Evolutionary conservation across 30 jellyfish, hydroid and myxozoan species (phyloP), one percentile per base, ranked within the genome.

Genomic region (Aurelia aurita complex sp. Pacific): DNA sequence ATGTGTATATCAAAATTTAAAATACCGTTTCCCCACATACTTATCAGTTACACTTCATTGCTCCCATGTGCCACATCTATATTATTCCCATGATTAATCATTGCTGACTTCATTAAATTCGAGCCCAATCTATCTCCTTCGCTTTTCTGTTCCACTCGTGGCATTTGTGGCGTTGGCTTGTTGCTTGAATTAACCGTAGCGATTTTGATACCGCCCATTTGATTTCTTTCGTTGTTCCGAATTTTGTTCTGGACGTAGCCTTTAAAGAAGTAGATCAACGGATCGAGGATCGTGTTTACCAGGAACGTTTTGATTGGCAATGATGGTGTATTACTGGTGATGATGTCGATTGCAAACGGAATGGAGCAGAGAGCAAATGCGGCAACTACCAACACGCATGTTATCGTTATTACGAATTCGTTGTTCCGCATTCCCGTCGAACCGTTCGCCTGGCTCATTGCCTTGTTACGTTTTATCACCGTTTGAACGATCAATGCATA

Each of bases 401-500:
- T 61, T 61, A 13, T 61, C 70, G 70, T 61, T n/a, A 61, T 23
- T 8, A 23, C 70, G 36, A 17, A 5, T 61, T 61, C 70, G 34
- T 61, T 61, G 14, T 46, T 46, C 57, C 12, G 57, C 57, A 46
- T 46, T 61, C 70, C 70, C 10, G 36, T 61, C 15, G 70, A 61
- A 1, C 15, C 15, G 15, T 61, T 61, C 36, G 36, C 70, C 32
- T n/a, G 36, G 10, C 70, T 11, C 36, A 61, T 61, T 3, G 70
- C 70, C 36, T 61, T 61, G 10, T n/a, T 23, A 38, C 70, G 70
- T 23, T 23, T n/a, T 46, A 59, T 7, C 33, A 81, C 84, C 57
- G 84, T 81, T 8, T 3, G 52, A 29, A 81, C 46, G 17, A 81
- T 81, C 69, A 57, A 5, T 29, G 57, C 84, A 66, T 81, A 81